phyloP scores from a whole-genome alignment of 2,888 invertebrate species.

The Latrodectus hesperus region DNA sequence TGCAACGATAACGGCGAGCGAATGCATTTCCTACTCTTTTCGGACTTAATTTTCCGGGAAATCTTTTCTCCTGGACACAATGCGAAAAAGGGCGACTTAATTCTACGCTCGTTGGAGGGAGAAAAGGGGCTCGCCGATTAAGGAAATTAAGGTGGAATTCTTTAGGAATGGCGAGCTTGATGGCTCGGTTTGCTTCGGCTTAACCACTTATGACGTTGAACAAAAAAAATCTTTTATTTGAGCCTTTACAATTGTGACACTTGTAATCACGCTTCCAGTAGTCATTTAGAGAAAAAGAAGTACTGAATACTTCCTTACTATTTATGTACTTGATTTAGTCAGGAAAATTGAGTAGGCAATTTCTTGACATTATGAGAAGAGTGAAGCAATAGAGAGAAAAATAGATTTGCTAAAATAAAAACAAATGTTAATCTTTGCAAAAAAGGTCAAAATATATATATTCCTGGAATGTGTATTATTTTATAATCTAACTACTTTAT shows the following conservation, averaged over 20 bases:
- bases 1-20: conserved; percentile 21
- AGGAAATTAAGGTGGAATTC: conserved; percentile 53
- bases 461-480: no score
- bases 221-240: conserved; percentile 1
- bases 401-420: no score
- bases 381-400: no score
- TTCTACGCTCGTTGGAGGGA: neutral
- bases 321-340: no score
- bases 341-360: no score
- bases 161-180: conserved; percentile 17
- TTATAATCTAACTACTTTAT: no score
- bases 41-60: conserved; percentile 51
- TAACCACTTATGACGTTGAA: conserved; percentile 9
- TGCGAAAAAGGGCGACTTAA: conserved; percentile 15
- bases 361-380: no score
- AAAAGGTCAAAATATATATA: no score
- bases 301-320: no score
- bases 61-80: conserved; percentile 22
- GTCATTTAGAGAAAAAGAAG: conserved; percentile 6
- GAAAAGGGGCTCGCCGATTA: conserved; percentile 53
- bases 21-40: conserved; percentile 3
- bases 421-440: no score
- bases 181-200: neutral
- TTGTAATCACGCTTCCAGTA: conserved; percentile 10
- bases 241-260: conserved; percentile 4